Conservation (phyloP, 2,797 vertebrate species). For the Eleutherodactylus coqui region DNA sequence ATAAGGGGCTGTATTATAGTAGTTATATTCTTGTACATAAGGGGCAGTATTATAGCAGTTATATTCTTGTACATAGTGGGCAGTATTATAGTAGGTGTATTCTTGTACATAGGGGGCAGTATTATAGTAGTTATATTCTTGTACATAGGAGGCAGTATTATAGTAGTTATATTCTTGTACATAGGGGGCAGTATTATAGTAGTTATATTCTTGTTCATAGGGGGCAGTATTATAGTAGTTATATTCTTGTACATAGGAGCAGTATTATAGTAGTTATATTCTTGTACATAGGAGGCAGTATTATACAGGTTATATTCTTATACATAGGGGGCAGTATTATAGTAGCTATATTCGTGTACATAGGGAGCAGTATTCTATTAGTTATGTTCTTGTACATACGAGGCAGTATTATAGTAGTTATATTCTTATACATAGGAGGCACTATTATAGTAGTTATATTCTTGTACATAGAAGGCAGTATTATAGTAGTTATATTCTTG, state of each 20-base stretch:
- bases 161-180: constrained; percentile 12
- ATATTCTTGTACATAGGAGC: background rate
- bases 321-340: constrained; percentile 5
- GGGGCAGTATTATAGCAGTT: background rate
- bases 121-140: constrained; percentile 16
- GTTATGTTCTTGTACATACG: background rate
- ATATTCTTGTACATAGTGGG: background rate
- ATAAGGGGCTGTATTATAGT: constrained; percentile 8
- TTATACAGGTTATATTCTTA: constrained; percentile 6
- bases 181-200: constrained; percentile 13
- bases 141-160: constrained; percentile 2
- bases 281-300: background rate
- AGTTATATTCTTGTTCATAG: constrained; percentile 10
- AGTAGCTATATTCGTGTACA: constrained; percentile 12
- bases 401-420: constrained; percentile 1
- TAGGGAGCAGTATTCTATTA: constrained; percentile 4
- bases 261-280: constrained; percentile 17
- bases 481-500: background rate
- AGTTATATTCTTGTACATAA: constrained; percentile 10
- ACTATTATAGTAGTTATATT: background rate
- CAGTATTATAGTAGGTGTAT: constrained; percentile 22
- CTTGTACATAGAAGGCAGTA: background rate
- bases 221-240: background rate
- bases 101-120: background rate
- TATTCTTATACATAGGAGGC: background rate